Percentiles rank a stretch among this genome's conserved stretches.
These are phyloP conservation scores for Lepus timidus DNA, from an alignment of 2,113 vertebrate genomes.

Conservation along the genomic window DNA sequence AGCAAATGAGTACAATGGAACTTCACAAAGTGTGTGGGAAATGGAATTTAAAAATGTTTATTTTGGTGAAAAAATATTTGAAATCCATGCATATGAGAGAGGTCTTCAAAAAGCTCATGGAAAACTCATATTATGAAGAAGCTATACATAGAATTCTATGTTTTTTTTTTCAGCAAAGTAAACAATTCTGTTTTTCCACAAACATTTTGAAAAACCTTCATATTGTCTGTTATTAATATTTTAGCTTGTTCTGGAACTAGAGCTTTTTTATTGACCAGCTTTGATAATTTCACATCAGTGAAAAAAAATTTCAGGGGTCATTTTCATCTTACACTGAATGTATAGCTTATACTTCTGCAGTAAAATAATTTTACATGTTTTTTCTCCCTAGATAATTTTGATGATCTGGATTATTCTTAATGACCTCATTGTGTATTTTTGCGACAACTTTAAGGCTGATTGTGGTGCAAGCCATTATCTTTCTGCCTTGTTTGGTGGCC, in stretches of 20 bases:
- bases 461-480: conserved; percentile 89
- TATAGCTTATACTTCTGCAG: not conserved
- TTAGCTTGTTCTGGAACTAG: conserved; percentile 14
- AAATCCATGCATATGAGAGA: too few species aligned
- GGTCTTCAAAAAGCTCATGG: too few species aligned
- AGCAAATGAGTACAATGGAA: not conserved
- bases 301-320: not conserved
- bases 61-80: too few species aligned
- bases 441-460: conserved; percentile 87
- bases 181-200: too few species aligned
- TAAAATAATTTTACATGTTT: not conserved
- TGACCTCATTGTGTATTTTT: conserved; percentile 94
- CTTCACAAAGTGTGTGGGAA: too few species aligned
- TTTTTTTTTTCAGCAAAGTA: too few species aligned
- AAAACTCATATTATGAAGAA: too few species aligned
- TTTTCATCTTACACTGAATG: conserved; percentile 2
- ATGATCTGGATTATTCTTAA: conserved; percentile 96
- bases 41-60: too few species aligned
- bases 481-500: conserved; percentile 91
- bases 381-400: conserved; percentile 89
- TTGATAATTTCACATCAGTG: not conserved
- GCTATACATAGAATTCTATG: too few species aligned
- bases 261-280: not conserved
- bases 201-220: too few species aligned
- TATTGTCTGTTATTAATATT: not conserved